Percentiles rank a stretch among this genome's conserved stretches.
These are phyloP conservation scores for Drosophila phalerata DNA, from an alignment of 2,888 invertebrate species.

Conservation along the genomic window DNA sequence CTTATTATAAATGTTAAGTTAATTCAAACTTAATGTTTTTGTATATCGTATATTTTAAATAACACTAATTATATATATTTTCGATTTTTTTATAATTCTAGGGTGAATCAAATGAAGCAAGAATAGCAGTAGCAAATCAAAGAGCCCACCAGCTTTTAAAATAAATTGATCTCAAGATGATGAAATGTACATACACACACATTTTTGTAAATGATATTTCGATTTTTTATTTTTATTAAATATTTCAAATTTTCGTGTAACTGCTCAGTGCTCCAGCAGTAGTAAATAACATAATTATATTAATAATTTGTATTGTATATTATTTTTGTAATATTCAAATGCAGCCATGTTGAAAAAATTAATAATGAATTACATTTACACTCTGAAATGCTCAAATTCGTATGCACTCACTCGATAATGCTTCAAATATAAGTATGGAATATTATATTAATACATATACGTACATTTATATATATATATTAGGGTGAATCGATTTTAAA, in stretches of 20 bases:
- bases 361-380: neutral
- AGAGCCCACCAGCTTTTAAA: conserved; percentile 98
- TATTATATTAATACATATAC: conserved; percentile 5
- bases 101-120: conserved; percentile 97
- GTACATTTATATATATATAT: neutral
- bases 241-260: conserved; percentile 49
- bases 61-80: neutral
- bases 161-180: conserved; percentile 86
- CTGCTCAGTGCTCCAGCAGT: conserved; percentile 64
- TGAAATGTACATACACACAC: conserved; percentile 48
- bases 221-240: conserved; percentile 28
- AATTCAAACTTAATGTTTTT: neutral
- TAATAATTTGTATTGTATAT: conserved; percentile 4
- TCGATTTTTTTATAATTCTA: conserved; percentile 78
- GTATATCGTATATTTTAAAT: neutral
- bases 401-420: conserved; percentile 1
- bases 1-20: too few relatives aligned
- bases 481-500: too few relatives aligned
- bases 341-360: conserved; percentile 4
- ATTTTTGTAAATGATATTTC: conserved; percentile 31
- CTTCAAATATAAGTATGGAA: neutral
- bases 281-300: conserved; percentile 34
- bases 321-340: conserved; percentile 1
- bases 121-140: conserved; percentile 98
- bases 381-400: conserved; percentile 25